Conservation (phyloP, 2,113 vertebrate species). For the Neolamprologus falcicula region DNA sequence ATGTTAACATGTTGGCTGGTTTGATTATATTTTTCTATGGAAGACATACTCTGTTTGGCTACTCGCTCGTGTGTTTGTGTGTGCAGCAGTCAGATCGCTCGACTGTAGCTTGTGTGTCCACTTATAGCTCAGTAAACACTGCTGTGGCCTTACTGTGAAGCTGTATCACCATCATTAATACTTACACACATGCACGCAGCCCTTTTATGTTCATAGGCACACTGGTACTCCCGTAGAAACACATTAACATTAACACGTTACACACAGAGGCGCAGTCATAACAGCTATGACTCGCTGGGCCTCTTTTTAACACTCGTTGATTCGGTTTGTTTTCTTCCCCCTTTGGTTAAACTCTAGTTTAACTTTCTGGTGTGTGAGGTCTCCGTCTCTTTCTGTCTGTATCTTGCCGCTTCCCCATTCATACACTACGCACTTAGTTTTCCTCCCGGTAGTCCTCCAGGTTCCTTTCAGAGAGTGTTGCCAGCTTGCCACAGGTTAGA, state of each 20-base stretch:
- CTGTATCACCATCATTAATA: neutral
- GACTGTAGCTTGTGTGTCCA: neutral
- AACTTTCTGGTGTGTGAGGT: conserved; percentile 3
- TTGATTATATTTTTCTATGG: neutral
- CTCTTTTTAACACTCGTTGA: neutral
- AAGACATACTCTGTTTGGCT: neutral
- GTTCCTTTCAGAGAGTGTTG: conserved; percentile 12
- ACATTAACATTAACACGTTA: neutral
- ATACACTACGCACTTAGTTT: neutral
- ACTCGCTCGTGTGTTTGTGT: neutral
- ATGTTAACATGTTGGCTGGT: neutral
- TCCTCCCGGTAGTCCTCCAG: conserved; percentile 19
- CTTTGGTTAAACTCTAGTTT: neutral
- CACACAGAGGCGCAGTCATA: neutral
- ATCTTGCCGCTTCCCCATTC: conserved; percentile 25
- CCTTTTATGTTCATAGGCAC: neutral
- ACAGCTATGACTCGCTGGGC: neutral
- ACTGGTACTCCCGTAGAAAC: neutral
- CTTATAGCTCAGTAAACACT: neutral
- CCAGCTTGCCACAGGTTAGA: conserved; percentile 45
- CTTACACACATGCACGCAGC: neutral
- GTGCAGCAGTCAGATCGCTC: neutral
- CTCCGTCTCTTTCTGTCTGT: neutral
- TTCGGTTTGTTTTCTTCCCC: neutral
- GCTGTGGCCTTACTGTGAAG: neutral